Conservation (phyloP, 2,888 invertebrate genomes). For the Brassicogethes aeneus region DNA sequence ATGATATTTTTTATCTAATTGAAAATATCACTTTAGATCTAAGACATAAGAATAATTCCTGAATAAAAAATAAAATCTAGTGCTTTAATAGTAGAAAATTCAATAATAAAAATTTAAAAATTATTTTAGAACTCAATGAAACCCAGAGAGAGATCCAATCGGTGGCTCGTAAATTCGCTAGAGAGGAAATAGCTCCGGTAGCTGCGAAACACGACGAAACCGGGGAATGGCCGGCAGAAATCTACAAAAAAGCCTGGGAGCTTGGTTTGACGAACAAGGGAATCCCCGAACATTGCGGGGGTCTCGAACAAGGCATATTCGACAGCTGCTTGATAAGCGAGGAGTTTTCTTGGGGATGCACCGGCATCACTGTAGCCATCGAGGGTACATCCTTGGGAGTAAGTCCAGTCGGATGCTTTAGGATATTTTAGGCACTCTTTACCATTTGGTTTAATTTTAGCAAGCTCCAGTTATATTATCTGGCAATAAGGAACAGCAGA, state of each 20-base stretch:
- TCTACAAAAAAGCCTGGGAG: constrained; percentile 85
- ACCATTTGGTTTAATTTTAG: constrained; percentile 41
- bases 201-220: constrained; percentile 82
- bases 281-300: constrained; percentile 57
- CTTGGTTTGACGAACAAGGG: constrained; percentile 81
- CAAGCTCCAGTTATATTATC: constrained; percentile 77
- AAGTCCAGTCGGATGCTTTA: too few species aligned
- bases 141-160: constrained; percentile 71
- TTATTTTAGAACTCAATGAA: constrained; percentile 48
- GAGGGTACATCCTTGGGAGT: constrained; percentile 78
- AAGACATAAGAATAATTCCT: too few species aligned
- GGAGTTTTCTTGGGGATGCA: constrained; percentile 85
- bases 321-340: constrained; percentile 77
- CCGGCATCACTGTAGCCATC: constrained; percentile 82
- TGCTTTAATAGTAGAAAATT: too few species aligned
- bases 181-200: constrained; percentile 83
- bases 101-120: not conserved
- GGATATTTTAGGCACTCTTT: not conserved
- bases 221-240: constrained; percentile 89
- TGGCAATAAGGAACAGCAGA: constrained; percentile 81
- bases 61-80: too few species aligned
- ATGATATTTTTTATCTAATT: too few species aligned
- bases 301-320: constrained; percentile 61
- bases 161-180: constrained; percentile 77
- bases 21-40: too few species aligned